These are phyloP conservation scores for Drosophila crucigera DNA, from an alignment of 2,888 invertebrate genomes.

Conservation along the genomic window DNA sequence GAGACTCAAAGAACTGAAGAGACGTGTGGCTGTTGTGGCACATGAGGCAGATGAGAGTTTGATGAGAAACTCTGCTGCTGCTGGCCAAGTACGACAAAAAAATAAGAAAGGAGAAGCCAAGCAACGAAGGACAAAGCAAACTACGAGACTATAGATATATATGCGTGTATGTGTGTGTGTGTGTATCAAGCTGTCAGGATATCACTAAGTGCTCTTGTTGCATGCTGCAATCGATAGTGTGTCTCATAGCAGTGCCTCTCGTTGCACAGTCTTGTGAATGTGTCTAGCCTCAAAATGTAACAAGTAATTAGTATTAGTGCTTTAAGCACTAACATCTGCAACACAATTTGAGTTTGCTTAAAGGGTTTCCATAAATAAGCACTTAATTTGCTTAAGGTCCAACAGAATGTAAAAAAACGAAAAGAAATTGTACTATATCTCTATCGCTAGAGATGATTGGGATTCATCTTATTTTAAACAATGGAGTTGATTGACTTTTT, in stretches of 20 bases:
- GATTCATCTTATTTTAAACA: background rate
- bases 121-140: constrained; percentile 66
- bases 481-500: background rate
- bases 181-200: constrained; percentile 66
- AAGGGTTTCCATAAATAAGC: background rate
- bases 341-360: background rate
- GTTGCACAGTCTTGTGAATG: constrained; percentile 9
- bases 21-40: constrained; percentile 29
- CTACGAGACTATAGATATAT: constrained; percentile 42
- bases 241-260: constrained; percentile 14
- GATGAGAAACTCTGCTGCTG: constrained; percentile 36
- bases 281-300: constrained; percentile 49
- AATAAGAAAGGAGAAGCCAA: background rate
- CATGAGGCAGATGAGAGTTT: constrained; percentile 30
- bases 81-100: constrained; percentile 19
- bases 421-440: background rate
- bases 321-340: constrained; percentile 29
- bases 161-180: constrained; percentile 8
- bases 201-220: constrained; percentile 77
- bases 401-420: background rate
- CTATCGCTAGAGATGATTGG: background rate
- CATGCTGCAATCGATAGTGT: constrained; percentile 65
- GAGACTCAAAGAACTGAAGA: constrained; percentile 54
- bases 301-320: constrained; percentile 70
- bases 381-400: background rate